A percentile compares a stretch with the other conserved stretches of the same genome.
Evolutionary conservation across 2,888 invertebrate genomes (phyloP).

Genomic region (Lissocephala sabroskyi): DNA sequence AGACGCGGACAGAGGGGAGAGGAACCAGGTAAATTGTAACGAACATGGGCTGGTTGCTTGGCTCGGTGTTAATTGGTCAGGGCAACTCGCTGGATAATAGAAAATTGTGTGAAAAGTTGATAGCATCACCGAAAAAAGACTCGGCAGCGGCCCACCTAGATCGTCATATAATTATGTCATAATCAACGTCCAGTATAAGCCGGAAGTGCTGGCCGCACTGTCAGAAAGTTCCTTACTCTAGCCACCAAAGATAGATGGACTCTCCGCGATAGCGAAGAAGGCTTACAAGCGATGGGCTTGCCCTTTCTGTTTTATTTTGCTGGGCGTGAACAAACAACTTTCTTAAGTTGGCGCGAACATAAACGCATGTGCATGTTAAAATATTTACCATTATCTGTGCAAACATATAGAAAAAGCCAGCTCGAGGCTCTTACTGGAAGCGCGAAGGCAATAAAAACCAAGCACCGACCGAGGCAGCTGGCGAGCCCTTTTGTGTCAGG

Average conservation of each 20-base stretch:
- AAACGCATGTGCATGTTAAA: constrained; percentile 35
- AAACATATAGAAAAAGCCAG: constrained; percentile 38
- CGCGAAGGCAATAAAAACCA: constrained; percentile 40
- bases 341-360: constrained; percentile 39
- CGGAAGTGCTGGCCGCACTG: constrained; percentile 33
- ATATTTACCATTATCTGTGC: constrained; percentile 48
- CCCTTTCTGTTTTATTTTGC: not conserved
- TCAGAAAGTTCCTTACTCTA: not conserved
- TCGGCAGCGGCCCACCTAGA: no score
- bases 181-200: constrained; percentile 26
- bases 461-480: constrained; percentile 1
- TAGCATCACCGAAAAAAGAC: constrained; percentile 48
- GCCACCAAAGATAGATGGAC: not conserved
- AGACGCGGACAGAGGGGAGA: no score
- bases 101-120: constrained; percentile 48
- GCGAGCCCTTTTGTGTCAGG: constrained; percentile 16
- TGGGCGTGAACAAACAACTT: constrained; percentile 53
- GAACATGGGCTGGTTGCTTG: constrained; percentile 14
- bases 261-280: not conserved
- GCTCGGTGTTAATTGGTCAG: constrained; percentile 33
- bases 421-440: constrained; percentile 19
- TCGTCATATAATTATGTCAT: constrained; percentile 45
- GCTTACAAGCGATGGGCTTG: not conserved
- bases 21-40: constrained; percentile 27
- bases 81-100: constrained; percentile 16